Conservation (phyloP, 2,888 invertebrate genomes). For the Drosophila koepferae region DNA sequence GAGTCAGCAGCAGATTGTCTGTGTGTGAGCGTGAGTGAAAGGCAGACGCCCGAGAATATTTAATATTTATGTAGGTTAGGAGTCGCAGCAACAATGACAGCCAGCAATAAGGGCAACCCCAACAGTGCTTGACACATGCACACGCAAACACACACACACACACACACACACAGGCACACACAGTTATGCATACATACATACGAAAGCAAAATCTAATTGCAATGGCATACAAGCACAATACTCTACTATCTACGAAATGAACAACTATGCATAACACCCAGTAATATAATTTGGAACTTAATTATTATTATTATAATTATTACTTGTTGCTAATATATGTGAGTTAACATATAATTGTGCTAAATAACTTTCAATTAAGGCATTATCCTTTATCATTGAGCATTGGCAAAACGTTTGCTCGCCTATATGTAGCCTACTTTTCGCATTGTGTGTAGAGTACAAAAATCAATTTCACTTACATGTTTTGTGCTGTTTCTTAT, state of each 20-base stretch:
- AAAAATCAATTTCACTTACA: conserved; percentile 79
- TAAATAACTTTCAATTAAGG: background rate
- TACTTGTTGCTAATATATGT: background rate
- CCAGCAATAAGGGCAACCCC: conserved; percentile 24
- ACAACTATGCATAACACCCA: background rate
- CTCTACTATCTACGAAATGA: background rate
- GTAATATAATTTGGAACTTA: background rate
- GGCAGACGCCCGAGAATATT: conserved; percentile 35
- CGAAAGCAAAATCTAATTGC: background rate
- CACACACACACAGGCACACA: background rate
- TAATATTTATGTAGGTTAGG: conserved; percentile 51
- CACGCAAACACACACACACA: background rate
- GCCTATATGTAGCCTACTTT: background rate
- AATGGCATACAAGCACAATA: background rate
- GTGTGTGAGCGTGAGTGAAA: conserved; percentile 1
- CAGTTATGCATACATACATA: conserved; percentile 6
- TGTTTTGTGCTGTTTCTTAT: conserved; percentile 69
- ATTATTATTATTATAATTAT: background rate
- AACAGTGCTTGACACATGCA: conserved; percentile 22
- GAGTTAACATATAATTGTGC: background rate
- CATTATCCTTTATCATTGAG: background rate
- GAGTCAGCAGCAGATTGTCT: background rate
- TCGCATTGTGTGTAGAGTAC: background rate
- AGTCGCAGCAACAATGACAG: conserved; percentile 40
- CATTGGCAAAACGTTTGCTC: background rate